Evolutionary conservation across 2,888 invertebrate species (phyloP), one percentile per base, ranked within the genome.

Genomic region (Globia sparganii): DNA sequence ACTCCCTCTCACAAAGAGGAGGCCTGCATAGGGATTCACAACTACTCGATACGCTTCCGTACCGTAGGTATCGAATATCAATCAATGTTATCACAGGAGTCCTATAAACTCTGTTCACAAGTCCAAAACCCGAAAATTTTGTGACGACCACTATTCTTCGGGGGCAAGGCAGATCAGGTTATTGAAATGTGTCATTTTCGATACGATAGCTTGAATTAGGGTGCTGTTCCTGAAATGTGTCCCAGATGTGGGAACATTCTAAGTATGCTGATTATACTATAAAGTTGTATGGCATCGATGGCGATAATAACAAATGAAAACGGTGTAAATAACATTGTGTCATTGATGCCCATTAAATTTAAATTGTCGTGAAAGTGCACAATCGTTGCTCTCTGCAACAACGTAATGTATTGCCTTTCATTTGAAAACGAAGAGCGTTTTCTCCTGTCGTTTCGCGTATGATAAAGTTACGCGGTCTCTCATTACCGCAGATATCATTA

Each of bases 391-490:
- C 90, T 87, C 87, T 90, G 88, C 88, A 90, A 86, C 86, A 91
- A 88, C 83, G 87, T 92, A 91, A 93, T 91, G 92, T 94, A 94
- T 94, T 93, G 90, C 92, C 94, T 95, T 94, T 94, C 95, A 92
- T 95, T 94, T 92, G 94, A 91, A 92, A 93, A 93, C 91, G 92
- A 93, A 93, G 93, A 92, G 91, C 89, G 89, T 87, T 96, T 95
- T 95, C 95, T 94, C 94, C 90, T 87, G 92, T 91, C 93, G 91
- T 91, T 91, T 91, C 91, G 92, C 93, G 88, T 94, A 94, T 94
- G 94, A 94, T 95, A 94, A 93, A 94, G 94, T 95, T 94, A 94
- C 94, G 91, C 87, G 88, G 91, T 90, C 91, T 95, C 94, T 93
- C 91, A 92, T 95, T 95, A 94, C 93, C 86, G 77, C 88, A 88